Evolutionary conservation across 2,797 vertebrate species (phyloP), one percentile per base, ranked within the genome.

Genomic region (Lepidocolaptes lacrymiger): DNA sequence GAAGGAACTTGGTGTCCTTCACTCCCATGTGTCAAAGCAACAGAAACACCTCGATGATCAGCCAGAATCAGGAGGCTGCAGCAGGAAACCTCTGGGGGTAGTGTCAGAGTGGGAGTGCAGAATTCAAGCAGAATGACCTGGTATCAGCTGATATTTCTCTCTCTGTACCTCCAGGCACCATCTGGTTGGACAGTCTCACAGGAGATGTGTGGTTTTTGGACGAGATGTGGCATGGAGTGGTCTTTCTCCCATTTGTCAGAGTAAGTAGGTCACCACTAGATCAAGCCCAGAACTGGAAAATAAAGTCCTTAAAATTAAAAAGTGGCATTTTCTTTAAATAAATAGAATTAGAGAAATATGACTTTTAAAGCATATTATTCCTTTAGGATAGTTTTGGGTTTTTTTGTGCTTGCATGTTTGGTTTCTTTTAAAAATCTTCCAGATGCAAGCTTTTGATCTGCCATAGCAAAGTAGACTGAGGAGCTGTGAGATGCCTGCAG

Each of bases 261-360:
- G 97, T 98, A 93, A 97, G 97, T 97, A 94, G 80, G 69, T 92
- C 30, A 74, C 8, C 12, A 22, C 32, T 4, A 62, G 32, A 44
- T 21, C 3, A 1, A 37, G 41, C 26, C 52, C 49, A 61, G 27
- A 75, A 69, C 0, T 51, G 46, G 7, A 13, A 55, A 49, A 39
- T 28, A 2, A 52, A 28, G 10, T 68, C n/a, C 41, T 88, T 83
- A 49, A 52, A 71, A 75, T 37, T 5, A 44, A 81, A 61, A 79
- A 73, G 36, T 76, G 39, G 5, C 14, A 37, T 72, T 78, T 81
- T 11, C 14, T 76, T 85, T 76, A 81, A 84, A 82, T 23, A 75
- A 55, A n/a, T 2, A 66, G 36, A 86, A 56, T 39, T 24, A 39
- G 37, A 90, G 18, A 24, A 73, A 32, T 43, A 72, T 52, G 51